Conservation (phyloP, 2,113 vertebrate genomes). For the Circaetus cinerascens region DNA sequence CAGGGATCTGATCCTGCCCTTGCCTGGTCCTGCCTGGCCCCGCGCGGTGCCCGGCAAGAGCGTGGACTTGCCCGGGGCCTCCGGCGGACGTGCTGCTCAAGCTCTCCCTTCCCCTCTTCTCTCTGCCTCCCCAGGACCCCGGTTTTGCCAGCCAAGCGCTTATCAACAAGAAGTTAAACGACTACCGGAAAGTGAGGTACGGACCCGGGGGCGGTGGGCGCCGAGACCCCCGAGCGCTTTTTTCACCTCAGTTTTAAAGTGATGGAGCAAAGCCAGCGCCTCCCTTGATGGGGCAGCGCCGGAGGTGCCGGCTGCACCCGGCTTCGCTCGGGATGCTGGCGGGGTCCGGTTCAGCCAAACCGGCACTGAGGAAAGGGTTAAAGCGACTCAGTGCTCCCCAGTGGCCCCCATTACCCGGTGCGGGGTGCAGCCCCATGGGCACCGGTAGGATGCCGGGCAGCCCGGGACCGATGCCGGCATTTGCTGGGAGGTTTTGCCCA, state of each 20-base stretch:
- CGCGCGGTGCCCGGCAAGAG: background rate
- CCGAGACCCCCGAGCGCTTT: background rate
- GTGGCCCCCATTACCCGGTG: background rate
- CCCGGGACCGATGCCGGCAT: fast-evolving
- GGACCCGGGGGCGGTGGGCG: background rate
- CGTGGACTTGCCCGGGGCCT: background rate
- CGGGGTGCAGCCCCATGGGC: background rate
- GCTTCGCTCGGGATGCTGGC: background rate
- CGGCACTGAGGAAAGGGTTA: fast-evolving
- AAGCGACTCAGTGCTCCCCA: background rate
- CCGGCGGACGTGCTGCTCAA: background rate
- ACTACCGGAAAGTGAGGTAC: constrained; percentile 90
- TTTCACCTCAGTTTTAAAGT: background rate
- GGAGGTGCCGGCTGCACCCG: fast-evolving
- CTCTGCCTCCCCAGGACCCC: constrained; percentile 81
- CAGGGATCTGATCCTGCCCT: background rate
- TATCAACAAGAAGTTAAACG: constrained; percentile 96
- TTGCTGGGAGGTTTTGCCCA: background rate
- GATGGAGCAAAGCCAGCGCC: background rate
- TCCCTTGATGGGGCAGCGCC: background rate
- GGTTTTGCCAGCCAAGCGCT: constrained; percentile 93
- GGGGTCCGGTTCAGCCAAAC: fast-evolving
- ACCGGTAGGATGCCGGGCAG: background rate
- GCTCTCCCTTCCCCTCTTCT: constrained; percentile 49
- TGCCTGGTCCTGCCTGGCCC: background rate